These are phyloP conservation scores for Eublepharis macularius DNA, from an alignment of 2,113 vertebrate genomes.

Conservation along the genomic window DNA sequence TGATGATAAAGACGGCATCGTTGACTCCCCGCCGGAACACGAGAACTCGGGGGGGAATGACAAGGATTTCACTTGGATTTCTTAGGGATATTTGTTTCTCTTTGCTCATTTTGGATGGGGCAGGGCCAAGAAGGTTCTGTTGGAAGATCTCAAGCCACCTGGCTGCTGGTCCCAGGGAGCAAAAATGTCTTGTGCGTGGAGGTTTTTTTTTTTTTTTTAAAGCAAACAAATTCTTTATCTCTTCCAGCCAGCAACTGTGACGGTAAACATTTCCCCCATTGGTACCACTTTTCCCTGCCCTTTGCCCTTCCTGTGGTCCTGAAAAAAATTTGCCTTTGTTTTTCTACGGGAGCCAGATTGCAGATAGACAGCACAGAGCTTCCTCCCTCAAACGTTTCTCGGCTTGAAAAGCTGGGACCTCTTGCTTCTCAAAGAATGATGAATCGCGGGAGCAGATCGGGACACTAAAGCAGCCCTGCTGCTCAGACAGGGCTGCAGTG, in stretches of 20 bases:
- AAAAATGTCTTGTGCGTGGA: background rate
- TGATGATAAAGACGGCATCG: slow-evolving; percentile 84
- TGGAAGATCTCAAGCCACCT: slow-evolving; percentile 57
- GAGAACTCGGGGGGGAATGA: slow-evolving; percentile 84
- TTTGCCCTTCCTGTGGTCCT: slow-evolving; percentile 20
- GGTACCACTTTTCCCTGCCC: background rate
- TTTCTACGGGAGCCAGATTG: background rate
- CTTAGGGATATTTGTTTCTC: slow-evolving; percentile 74
- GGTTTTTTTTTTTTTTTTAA: slow-evolving; percentile 24
- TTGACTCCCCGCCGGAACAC: slow-evolving; percentile 86
- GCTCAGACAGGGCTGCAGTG: too few relatives aligned
- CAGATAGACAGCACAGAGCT: background rate
- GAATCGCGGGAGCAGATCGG: too few relatives aligned
- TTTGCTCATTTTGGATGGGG: slow-evolving; percentile 46
- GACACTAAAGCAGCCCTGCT: too few relatives aligned
- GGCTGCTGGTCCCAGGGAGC: slow-evolving; percentile 28
- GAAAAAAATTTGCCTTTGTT: background rate
- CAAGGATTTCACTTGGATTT: slow-evolving; percentile 95
- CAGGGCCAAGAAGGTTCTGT: slow-evolving; percentile 39
- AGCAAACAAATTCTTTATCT: slow-evolving; percentile 55
- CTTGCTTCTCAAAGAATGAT: background rate
- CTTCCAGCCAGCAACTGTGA: slow-evolving; percentile 50
- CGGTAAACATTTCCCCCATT: slow-evolving; percentile 11
- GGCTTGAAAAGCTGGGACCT: accelerated
- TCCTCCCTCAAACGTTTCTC: background rate